Evolutionary conservation across 2,113 vertebrate genomes (phyloP).

Genomic region (human): GRCh38 chr5:5388501-5389000

Average conservation of each 20-base stretch:
- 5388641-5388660: background rate
- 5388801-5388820: rapidly evolving
- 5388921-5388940: rapidly evolving
- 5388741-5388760: background rate
- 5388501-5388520: background rate
- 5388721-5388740: too few species aligned
- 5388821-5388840: rapidly evolving
- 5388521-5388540: background rate
- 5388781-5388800: rapidly evolving
- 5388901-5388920: rapidly evolving
- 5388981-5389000: background rate
- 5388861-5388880: rapidly evolving
- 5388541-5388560: background rate
- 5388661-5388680: background rate
- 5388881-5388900: rapidly evolving
- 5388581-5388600: background rate
- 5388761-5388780: background rate
- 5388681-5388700: background rate
- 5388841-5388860: background rate
- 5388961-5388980: rapidly evolving
- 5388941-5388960: rapidly evolving
- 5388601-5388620: rapidly evolving
- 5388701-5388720: rapidly evolving
- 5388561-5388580: rapidly evolving
- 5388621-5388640: rapidly evolving